Conservation (phyloP, 64 coral and sea anemone genomes). For the Hydrozoanthus tunicans region DNA sequence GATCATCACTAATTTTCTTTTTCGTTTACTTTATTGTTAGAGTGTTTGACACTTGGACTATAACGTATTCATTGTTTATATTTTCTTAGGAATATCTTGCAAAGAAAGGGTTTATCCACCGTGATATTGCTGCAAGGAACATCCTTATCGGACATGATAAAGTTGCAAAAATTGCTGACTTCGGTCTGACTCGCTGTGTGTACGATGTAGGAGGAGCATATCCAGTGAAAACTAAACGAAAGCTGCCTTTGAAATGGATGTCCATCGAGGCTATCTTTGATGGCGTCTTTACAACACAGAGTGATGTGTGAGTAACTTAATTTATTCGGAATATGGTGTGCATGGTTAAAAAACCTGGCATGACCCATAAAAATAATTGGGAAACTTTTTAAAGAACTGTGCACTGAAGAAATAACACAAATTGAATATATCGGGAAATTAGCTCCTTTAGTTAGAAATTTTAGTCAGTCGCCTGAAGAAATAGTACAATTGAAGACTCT, state of each 20-base stretch:
- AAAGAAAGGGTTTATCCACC: constrained; percentile 37
- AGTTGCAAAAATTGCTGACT: constrained; percentile 51
- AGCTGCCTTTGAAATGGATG: constrained; percentile 48
- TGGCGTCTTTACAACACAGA: constrained; percentile 43
- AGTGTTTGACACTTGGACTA: too few relatives aligned
- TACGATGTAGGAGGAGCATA: constrained; percentile 16
- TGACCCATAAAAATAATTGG: too few relatives aligned
- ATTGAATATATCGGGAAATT: too few relatives aligned
- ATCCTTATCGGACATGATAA: constrained; percentile 46
- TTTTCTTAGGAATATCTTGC: constrained; percentile 33
- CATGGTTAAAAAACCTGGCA: too few relatives aligned
- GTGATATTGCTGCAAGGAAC: constrained; percentile 46
- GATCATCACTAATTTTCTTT: too few relatives aligned
- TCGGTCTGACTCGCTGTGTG: constrained; percentile 45
- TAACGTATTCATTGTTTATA: neutral
- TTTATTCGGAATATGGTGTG: too few relatives aligned
- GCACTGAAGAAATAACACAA: too few relatives aligned
- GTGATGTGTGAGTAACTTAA: constrained; percentile 36
- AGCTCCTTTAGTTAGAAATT: too few relatives aligned
- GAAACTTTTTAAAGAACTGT: too few relatives aligned
- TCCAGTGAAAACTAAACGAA: constrained; percentile 34
- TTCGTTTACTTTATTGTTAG: too few relatives aligned
- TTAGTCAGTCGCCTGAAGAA: too few relatives aligned
- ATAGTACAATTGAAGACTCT: too few relatives aligned
- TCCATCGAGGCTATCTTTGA: constrained; percentile 39